phyloP scores from a whole-genome alignment of 2,888 invertebrate species.

The Diarsia mendica region DNA sequence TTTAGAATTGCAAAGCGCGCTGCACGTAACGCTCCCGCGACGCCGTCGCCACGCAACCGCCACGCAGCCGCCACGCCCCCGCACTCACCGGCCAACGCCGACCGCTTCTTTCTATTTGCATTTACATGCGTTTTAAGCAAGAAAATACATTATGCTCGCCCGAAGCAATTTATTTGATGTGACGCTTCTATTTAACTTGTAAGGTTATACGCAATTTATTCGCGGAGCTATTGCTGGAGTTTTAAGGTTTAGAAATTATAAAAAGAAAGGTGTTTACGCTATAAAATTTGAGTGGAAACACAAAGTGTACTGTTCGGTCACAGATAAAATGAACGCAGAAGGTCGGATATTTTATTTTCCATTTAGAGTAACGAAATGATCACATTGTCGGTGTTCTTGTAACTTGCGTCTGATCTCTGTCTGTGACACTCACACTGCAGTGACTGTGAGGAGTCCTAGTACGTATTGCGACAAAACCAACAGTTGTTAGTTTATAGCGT shows the following conservation, averaged over 20 bases:
- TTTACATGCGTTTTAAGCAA: conserved; percentile 47
- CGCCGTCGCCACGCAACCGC: neutral
- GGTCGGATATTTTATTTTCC: neutral
- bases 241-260: conserved; percentile 17
- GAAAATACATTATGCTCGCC: conserved; percentile 32
- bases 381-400: neutral
- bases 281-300: conserved; percentile 19
- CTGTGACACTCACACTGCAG: neutral
- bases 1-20: conserved; percentile 69
- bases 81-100: neutral
- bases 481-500: neutral
- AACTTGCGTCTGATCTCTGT: neutral
- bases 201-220: conserved; percentile 30
- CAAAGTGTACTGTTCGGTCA: neutral
- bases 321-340: neutral
- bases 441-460: neutral
- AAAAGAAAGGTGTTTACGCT: conserved; percentile 25
- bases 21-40: conserved; percentile 27
- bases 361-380: neutral
- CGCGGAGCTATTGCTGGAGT: conserved; percentile 2
- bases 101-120: conserved; percentile 49
- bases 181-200: conserved; percentile 31
- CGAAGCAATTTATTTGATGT: conserved; percentile 43
- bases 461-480: neutral
- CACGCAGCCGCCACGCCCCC: conserved; percentile 5